Conservation (phyloP, 2,888 invertebrate species). For the Dynastes tityus region DNA sequence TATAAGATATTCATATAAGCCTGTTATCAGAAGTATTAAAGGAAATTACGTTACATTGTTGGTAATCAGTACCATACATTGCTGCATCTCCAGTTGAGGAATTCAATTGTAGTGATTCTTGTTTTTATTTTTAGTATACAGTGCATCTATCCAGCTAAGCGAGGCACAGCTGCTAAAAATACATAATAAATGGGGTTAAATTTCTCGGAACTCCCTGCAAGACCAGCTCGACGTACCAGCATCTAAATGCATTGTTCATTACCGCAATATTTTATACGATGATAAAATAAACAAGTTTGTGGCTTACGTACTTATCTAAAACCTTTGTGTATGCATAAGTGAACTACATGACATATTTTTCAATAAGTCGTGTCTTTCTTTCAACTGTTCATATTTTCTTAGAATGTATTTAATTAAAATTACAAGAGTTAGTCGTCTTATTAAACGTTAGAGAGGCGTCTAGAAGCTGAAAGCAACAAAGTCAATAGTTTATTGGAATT, state of each 20-base stretch:
- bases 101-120: background rate
- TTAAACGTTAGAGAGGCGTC: no score
- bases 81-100: background rate
- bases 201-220: constrained; percentile 9
- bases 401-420: no score
- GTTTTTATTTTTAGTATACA: background rate
- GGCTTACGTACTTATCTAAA: background rate
- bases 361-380: no score
- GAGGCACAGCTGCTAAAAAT: constrained; percentile 1
- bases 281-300: background rate
- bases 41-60: constrained; percentile 1
- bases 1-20: background rate
- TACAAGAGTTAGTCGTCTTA: no score
- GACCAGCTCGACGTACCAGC: constrained; percentile 2
- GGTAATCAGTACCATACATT: background rate
- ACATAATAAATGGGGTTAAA: background rate
- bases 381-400: no score
- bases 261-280: background rate
- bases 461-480: no score
- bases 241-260: background rate
- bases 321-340: no score
- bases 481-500: constrained; percentile 3
- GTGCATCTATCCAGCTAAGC: background rate
- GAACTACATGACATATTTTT: no score
- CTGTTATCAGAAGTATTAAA: background rate